Base-by-base conservation (phyloP, 2,113 vertebrate genomes). In the Mesoclemmys tuberculata region DNA sequence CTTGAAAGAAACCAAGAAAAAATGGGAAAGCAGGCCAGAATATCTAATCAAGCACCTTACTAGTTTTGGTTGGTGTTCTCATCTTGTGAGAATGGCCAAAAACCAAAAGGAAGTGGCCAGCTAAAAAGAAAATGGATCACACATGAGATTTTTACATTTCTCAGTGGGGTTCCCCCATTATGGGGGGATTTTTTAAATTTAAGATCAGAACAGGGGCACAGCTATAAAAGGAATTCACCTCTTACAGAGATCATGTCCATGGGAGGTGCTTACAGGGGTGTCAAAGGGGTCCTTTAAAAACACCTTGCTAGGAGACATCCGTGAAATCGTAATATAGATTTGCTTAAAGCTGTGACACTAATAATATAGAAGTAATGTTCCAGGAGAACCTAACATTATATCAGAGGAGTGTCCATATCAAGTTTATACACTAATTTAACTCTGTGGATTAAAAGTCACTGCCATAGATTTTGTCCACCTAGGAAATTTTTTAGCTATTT, bases 401-500 rank as follows among this genome's bases (percentile, higher is more conserved):
- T 48, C 4, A 31, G 11, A 88, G 1, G 5, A 1, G 19, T 61
- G 3, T 22, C 27, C 51, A 0, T 29, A 71, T 16, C 5, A 24
- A 75, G 2, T 58, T 51, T 1, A 0, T 7, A 26, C 14, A 1
- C 31, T 48, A n/a, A 56, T 61, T 90, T 89, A 49, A 2, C 82
- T 92, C 2, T 56, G 3, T 52, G 58, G 54, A 22, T 3, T 61
- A 18, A 56, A 94, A 51, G 0, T 1, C 68, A 80, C 86, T 89
- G 35, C 24, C 5, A 26, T 8, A 68, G 14, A 12, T 27, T 80
- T 88, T 93, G 26, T 24, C 41, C 58, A 31, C 19, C 3, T 61
- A 68, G 41, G 84, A 82, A 85, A 10, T 0, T 35, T 83, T 46
- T 77, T 21, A 44, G 71, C 27, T 1, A 55, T 1, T 82, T 92